phyloP scores from a whole-genome alignment of 64 coral and sea anemone species.

The Montipora capricornis region DNA sequence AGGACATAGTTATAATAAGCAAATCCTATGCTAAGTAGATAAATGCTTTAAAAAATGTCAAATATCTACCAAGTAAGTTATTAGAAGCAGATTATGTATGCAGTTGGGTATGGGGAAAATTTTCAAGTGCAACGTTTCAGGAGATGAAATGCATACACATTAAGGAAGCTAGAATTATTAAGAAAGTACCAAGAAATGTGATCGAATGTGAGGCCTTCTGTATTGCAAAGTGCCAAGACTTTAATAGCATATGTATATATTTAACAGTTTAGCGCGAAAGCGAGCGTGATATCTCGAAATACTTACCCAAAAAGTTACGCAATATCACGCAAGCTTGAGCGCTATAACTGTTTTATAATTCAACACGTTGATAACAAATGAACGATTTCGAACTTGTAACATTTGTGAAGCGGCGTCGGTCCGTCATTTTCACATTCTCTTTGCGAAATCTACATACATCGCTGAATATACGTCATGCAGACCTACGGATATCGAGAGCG shows the following conservation, averaged over 20 bases:
- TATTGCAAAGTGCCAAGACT: neutral
- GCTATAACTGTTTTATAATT: too few species aligned
- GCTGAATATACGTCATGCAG: too few species aligned
- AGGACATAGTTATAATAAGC: neutral
- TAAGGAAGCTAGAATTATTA: slow-evolving; percentile 15
- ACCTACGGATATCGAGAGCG: too few species aligned
- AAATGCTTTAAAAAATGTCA: slow-evolving; percentile 1
- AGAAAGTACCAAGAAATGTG: slow-evolving; percentile 11
- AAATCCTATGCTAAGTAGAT: slow-evolving; percentile 23
- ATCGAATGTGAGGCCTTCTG: neutral
- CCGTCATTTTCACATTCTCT: too few species aligned
- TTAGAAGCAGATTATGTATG: slow-evolving; percentile 14
- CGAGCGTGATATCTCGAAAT: too few species aligned
- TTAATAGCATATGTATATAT: too few species aligned
- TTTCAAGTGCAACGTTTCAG: slow-evolving; percentile 28
- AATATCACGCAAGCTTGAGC: neutral
- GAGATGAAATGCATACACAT: slow-evolving; percentile 25
- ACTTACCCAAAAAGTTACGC: neutral
- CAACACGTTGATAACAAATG: too few species aligned
- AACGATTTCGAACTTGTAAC: too few species aligned
- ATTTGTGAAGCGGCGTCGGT: too few species aligned
- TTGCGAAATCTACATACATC: too few species aligned
- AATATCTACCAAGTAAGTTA: slow-evolving; percentile 17
- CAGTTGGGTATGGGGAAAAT: slow-evolving; percentile 14
- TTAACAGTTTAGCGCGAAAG: too few species aligned